phyloP scores from a whole-genome alignment of 2,113 vertebrate species.

The Scalopus aquaticus region DNA sequence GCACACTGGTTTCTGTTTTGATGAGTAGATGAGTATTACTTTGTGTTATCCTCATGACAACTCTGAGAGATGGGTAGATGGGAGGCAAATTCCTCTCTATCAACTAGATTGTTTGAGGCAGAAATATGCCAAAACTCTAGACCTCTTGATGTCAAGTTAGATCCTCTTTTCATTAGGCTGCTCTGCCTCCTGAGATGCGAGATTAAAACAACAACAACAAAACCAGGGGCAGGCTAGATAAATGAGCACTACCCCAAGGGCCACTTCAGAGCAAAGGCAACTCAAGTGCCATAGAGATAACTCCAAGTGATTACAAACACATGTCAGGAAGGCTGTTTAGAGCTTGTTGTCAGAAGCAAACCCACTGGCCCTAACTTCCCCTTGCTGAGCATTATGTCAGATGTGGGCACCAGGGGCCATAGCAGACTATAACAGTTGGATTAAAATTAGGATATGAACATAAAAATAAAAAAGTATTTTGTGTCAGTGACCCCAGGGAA shows the following conservation, averaged over 20 bases:
- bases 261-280: conserved; percentile 7
- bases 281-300: conserved; percentile 30
- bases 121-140: conserved; percentile 20
- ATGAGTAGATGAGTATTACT: not conserved
- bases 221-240: not conserved
- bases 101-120: not conserved
- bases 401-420: conserved; percentile 48
- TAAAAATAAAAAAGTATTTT: conserved; percentile 59
- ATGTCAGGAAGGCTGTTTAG: conserved; percentile 41
- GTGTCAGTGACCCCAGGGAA: conserved; percentile 38
- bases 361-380: conserved; percentile 51
- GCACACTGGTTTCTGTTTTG: not conserved
- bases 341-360: conserved; percentile 19
- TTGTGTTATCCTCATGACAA: conserved; percentile 7
- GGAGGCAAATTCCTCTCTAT: not conserved
- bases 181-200: conserved; percentile 33
- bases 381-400: conserved; percentile 56
- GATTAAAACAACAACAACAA: conserved; percentile 30
- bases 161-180: not conserved
- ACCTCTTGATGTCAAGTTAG: not conserved
- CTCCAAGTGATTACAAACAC: conserved; percentile 65
- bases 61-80: not conserved
- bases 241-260: conserved; percentile 1
- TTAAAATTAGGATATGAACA: conserved; percentile 70
- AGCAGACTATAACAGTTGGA: conserved; percentile 53